Conservation (phyloP, 2,888 invertebrate species). For the Parelbella ahira region DNA sequence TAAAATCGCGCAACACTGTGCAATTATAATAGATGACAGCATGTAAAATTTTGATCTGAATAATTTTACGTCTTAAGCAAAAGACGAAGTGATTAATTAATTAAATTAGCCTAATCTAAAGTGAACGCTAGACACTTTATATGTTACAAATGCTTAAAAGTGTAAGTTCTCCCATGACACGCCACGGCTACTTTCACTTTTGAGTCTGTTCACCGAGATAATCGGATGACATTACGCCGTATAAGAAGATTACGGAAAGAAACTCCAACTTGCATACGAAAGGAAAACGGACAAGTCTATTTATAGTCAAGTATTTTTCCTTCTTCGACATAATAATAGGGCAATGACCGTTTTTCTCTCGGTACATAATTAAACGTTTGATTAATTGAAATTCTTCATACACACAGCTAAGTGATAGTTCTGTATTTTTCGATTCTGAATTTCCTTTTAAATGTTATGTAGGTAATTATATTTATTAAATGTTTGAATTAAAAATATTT, state of each 20-base stretch:
- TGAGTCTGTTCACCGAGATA: conserved; percentile 16
- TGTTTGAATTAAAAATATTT: no score
- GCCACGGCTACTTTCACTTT: conserved; percentile 15
- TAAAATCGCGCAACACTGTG: no score
- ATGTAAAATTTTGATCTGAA: no score
- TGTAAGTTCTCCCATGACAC: conserved; percentile 8
- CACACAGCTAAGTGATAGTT: no score
- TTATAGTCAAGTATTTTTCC: conserved; percentile 29
- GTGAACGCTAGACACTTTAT: no score
- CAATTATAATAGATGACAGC: no score
- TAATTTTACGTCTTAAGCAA: no score
- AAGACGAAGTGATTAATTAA: no score
- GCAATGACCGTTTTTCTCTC: conserved; percentile 29
- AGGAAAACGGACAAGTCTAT: conserved; percentile 31
- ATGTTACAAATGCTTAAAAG: conserved; percentile 14
- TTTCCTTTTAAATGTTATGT: no score
- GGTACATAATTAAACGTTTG: conserved; percentile 6
- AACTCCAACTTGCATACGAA: conserved; percentile 20
- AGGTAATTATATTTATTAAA: no score
- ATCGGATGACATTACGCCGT: conserved; percentile 24
- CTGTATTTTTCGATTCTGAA: no score
- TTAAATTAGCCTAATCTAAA: no score
- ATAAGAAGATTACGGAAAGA: conserved; percentile 24
- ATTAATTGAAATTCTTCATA: not conserved
- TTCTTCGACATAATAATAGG: conserved; percentile 23